phyloP scores from a whole-genome alignment of 2,797 vertebrate genomes.

The Amblyopsis hoosieri region DNA sequence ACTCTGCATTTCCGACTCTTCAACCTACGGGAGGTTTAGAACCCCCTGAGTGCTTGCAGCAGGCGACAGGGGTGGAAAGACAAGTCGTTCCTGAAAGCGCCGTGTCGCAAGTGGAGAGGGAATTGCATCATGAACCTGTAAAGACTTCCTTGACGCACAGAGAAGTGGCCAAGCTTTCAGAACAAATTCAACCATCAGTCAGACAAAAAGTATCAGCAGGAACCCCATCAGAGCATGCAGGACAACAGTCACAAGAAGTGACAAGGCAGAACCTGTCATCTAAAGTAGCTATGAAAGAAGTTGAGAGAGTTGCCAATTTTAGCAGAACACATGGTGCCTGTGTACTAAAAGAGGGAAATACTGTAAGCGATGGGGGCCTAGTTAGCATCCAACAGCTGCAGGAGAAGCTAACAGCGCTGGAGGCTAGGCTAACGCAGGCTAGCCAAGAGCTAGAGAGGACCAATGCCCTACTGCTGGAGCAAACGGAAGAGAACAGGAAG shows the following conservation, averaged over 20 bases:
- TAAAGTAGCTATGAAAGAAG: constrained; percentile 37
- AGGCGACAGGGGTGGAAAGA: constrained; percentile 31
- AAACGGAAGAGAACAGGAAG: constrained; percentile 82
- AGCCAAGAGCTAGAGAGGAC: constrained; percentile 82
- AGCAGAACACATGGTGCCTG: constrained; percentile 15
- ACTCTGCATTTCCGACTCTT: constrained; percentile 39
- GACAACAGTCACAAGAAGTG: constrained; percentile 36
- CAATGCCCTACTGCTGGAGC: constrained; percentile 77
- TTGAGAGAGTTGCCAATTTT: constrained; percentile 26
- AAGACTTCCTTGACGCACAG: constrained; percentile 24
- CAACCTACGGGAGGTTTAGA: constrained; percentile 42
- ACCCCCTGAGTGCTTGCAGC: constrained; percentile 24
- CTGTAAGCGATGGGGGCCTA: constrained; percentile 3
- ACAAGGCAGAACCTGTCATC: constrained; percentile 43
- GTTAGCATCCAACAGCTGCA: constrained; percentile 69
- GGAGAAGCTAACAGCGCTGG: constrained; percentile 80
- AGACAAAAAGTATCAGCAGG: constrained; percentile 50
- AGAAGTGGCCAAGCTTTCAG: constrained; percentile 21
- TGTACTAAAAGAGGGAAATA: constrained; percentile 22
- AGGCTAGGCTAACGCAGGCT: constrained; percentile 82
- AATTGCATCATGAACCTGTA: constrained; percentile 17
- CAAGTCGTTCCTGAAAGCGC: constrained; percentile 25
- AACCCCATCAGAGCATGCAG: constrained; percentile 41
- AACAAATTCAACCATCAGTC: constrained; percentile 50
- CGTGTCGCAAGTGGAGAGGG: constrained; percentile 29